Percentiles rank a stretch among this genome's conserved stretches.
Evolutionary conservation across 2,113 vertebrate species (phyloP).

Genomic region (Anhinga anhinga): DNA sequence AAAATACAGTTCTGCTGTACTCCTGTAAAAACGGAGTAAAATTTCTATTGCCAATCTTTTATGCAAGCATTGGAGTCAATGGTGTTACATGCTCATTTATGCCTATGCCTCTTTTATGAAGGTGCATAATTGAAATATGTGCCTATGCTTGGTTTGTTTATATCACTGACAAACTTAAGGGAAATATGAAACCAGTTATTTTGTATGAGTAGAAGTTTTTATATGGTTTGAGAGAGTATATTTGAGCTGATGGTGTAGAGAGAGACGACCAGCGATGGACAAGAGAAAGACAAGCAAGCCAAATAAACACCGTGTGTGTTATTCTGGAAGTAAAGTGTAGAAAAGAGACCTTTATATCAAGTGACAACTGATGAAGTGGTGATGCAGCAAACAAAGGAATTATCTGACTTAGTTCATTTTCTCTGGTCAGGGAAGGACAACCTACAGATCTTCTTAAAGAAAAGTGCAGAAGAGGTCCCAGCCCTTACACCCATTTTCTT

Average conservation of each 20-base stretch:
- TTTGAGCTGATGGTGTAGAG: not conserved
- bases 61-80: not conserved
- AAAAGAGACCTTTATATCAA: not conserved
- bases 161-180: not conserved
- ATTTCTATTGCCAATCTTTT: not conserved
- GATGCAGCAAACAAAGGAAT: not conserved
- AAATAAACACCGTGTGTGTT: not conserved
- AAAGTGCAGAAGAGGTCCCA: not conserved
- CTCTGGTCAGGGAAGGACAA: not conserved
- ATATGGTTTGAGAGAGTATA: not conserved
- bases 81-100: not conserved
- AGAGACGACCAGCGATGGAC: not conserved
- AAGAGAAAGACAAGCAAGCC: not conserved
- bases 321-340: not conserved
- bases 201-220: not conserved
- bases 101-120: not conserved
- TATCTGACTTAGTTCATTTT: not conserved
- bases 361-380: not conserved
- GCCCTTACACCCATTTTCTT: not conserved
- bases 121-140: not conserved
- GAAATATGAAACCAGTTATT: not conserved
- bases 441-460: not conserved
- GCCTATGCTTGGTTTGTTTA: not conserved
- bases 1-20: not conserved
- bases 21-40: not conserved